A percentile compares a stretch with the other conserved stretches of the same genome.
Evolutionary conservation across 1,140 invertebrate genomes (phyloP).

Genomic region (Lucilia cuprina): DNA sequence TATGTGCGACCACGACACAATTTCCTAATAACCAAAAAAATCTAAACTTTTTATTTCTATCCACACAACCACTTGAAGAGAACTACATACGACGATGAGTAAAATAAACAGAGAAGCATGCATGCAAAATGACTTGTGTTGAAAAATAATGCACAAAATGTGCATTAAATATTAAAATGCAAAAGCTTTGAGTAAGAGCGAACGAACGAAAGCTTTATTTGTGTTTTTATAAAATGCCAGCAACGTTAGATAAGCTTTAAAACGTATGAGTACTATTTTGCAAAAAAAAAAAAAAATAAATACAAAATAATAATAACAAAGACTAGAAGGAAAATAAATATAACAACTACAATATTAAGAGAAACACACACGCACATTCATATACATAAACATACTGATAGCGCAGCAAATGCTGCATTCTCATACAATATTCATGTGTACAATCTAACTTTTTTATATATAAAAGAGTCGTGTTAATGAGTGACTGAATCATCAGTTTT

Average conservation of each 20-base stretch:
- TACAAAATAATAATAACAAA: too few relatives aligned
- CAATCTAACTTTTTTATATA: background rate
- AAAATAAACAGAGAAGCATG: constrained; percentile 19
- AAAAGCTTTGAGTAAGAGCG: background rate
- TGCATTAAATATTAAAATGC: constrained; percentile 12
- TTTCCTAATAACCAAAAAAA: constrained; percentile 9
- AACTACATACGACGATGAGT: background rate
- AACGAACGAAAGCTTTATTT: background rate
- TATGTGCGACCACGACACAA: constrained; percentile 31
- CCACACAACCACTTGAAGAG: background rate
- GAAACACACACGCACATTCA: background rate
- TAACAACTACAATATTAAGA: background rate
- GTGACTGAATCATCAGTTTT: too few relatives aligned
- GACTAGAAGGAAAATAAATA: background rate
- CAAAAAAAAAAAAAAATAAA: too few relatives aligned
- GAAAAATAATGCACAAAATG: background rate
- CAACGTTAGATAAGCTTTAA: background rate
- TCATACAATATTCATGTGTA: background rate
- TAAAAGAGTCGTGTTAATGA: background rate
- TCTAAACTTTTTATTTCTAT: background rate
- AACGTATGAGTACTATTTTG: background rate
- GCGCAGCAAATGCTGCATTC: constrained; percentile 18
- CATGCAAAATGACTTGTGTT: background rate
- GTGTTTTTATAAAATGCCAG: too few relatives aligned
- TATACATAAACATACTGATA: background rate